Conservation (phyloP, 2,113 vertebrate genomes). For the Urocitellus parryii region DNA sequence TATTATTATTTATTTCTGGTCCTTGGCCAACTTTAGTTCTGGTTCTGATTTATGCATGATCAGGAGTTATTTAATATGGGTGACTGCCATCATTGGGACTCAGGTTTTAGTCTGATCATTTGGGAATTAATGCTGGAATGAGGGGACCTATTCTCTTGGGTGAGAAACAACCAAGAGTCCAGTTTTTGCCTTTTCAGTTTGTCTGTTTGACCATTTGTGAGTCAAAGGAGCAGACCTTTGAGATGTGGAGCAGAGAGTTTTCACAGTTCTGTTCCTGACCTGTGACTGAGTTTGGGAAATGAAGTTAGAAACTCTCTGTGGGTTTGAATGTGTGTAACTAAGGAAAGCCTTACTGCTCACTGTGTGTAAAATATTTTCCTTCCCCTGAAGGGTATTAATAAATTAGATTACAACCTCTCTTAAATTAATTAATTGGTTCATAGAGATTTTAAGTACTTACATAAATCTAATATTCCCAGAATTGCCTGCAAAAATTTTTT, state of each 20-base stretch:
- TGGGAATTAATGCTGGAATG: neutral
- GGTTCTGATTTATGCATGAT: neutral
- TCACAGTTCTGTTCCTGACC: neutral
- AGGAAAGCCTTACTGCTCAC: conserved; percentile 3
- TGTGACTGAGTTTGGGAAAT: neutral
- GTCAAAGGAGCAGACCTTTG: neutral
- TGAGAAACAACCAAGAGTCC: neutral
- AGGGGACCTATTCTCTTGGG: neutral
- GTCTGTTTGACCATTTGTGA: neutral
- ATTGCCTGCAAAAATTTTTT: neutral
- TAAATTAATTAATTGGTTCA: conserved; percentile 42
- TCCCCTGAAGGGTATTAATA: conserved; percentile 9
- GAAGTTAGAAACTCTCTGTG: neutral
- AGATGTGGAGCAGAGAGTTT: neutral
- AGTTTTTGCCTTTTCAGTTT: neutral
- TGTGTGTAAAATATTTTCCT: neutral
- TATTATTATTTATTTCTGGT: neutral
- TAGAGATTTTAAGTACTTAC: conserved; percentile 48
- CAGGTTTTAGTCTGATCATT: neutral
- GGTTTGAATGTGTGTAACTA: neutral
- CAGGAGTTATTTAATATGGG: too few species aligned
- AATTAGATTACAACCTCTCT: conserved; percentile 11
- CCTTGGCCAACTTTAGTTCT: neutral
- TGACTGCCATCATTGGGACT: neutral
- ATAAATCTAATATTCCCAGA: conserved; percentile 50